Evolutionary conservation across 2,113 vertebrate genomes (phyloP), one percentile per base, ranked within the genome.

Genomic region (Zosterops borbonicus): DNA sequence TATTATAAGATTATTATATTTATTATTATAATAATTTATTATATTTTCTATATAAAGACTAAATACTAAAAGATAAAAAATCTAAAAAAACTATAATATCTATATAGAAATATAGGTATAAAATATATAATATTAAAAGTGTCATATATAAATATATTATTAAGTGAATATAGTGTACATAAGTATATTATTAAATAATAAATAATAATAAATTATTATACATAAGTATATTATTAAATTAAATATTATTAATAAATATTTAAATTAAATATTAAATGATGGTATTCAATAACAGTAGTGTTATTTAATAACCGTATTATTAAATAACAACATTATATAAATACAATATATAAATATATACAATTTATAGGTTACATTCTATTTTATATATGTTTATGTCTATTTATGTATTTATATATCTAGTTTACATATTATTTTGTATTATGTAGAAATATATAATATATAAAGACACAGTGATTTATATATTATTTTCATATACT

Each of bases 401-500:
- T 41, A 9, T 69, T 8, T 42, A 12, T 50, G 6, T 49, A 49
- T 49, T 12, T 50, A 12, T 50, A 24, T 49, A 49, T 49, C 3
- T 14, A 19, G 4, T 24, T 70, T 35, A 42, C 12, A 3, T 44
- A 9, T 35, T 35, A 21, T 31, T 44, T 24, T 50, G 5, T 24
- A 24, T 71, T 60, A 10, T 1, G 0, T 25, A 15, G 9, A 35
- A 62, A 35, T 35, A 42, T 1, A 17, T n/a, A 5, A 41, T 29
- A 41, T 23, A 24, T 25, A 35, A 24, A 42, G 31, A 31, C 11
- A 53, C 12, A 52, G 5, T 37, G 2, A 13, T 62, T 25, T 53
- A 12, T 35, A 16, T 25, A 9, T 9, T 44, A 44, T 37, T 71
- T 52, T 10, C 12, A 37, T 25, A 14, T 8, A 31, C 15, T 52